Evolutionary conservation across 2,888 invertebrate species (phyloP), one percentile per base, ranked within the genome.

Genomic region (Drosophila dives): DNA sequence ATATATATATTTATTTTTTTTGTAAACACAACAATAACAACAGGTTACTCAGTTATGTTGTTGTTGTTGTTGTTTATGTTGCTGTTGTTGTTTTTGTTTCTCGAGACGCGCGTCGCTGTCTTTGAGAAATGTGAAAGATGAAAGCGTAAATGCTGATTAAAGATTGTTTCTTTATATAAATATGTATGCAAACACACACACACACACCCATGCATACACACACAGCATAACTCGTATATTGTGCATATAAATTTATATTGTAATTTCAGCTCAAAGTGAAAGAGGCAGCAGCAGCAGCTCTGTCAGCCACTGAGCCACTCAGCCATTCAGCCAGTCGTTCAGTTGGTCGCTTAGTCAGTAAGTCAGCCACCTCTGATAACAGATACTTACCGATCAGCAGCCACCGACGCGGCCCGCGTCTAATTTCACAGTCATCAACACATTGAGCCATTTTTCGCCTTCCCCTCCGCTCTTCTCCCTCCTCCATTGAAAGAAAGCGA

Each of bases 101-200:
- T 74, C 48, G 63, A 72, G 76, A 64, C 50, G 63, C 59, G 80
- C 75, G 75, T 65, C 67, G 66, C 67, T 68, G 77, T 68, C 69
- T 86, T 87, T 89, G 90, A 86, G 69, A 90, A 87, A 87, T 87
- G 90, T 87, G 87, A 87, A 87, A 87, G 86, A 87, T 87, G 86
- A 87, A 87, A 87, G 86, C 86, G 86, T 87, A 87, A 87, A 87
- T 87, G 86, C 86, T 87, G 86, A 87, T 90, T 87, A 84, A 90
- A 87, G 90, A 87, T 90, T 85, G 86, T 89, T 89, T 85, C 89
- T 84, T 80, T 84, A 76, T 72, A 67, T 70, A 80, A 65, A 83
- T 76, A 72, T 59, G 53, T 45, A 64, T 59, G 15, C 33, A 48
- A 11, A 66, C 29, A 49, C 51, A 56, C 40, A 76, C 48, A 48